Percentiles rank a stretch among this genome's conserved stretches.
Conservation (phyloP, 2,797 vertebrate species). For the Darevskia nairensis region DNA sequence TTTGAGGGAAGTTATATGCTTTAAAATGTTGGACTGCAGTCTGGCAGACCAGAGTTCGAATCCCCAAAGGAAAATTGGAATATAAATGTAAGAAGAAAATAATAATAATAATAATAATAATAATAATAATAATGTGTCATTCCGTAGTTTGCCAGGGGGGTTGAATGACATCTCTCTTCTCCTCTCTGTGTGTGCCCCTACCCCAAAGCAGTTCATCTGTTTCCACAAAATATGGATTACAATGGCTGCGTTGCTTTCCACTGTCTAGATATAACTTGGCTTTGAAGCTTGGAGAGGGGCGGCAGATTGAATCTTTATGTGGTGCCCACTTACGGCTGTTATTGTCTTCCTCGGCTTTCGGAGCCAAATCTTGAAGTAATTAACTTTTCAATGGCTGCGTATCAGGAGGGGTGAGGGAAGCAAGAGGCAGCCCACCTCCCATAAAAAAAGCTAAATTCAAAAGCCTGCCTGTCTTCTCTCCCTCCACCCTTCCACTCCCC, state of each 20-base stretch:
- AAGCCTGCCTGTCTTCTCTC: background rate
- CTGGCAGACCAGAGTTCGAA: no score
- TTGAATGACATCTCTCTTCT: background rate
- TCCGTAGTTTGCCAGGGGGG: background rate
- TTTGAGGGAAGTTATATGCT: no score
- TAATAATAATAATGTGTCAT: background rate
- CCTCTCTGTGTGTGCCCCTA: background rate
- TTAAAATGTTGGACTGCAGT: no score
- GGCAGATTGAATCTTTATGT: background rate
- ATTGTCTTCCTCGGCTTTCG: background rate
- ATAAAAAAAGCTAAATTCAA: background rate
- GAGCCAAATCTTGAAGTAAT: constrained; percentile 37
- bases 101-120: no score
- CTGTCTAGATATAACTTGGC: no score
- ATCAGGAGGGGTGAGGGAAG: background rate
- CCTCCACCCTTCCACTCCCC: background rate
- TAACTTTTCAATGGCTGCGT: constrained; percentile 6
- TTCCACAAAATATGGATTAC: background rate
- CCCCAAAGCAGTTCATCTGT: background rate
- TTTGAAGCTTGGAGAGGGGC: background rate
- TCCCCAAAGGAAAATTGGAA: background rate
- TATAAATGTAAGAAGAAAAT: background rate
- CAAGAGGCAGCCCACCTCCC: background rate
- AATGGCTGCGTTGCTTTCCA: background rate
- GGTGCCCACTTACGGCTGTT: background rate